Evolutionary conservation across 2,113 vertebrate species (phyloP).

Genomic region (Saccopteryx leptura): DNA sequence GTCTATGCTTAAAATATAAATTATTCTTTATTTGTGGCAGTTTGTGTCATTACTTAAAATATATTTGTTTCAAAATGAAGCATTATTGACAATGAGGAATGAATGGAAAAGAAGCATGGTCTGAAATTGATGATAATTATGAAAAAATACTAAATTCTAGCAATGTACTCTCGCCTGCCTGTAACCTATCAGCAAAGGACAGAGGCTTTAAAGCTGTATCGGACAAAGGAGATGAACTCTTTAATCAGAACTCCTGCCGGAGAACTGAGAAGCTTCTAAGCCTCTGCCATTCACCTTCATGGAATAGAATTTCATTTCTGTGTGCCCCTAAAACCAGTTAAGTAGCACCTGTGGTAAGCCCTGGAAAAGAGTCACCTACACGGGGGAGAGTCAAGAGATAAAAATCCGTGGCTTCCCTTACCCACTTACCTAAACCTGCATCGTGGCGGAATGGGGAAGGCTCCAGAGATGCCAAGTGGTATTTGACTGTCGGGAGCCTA

Average conservation of each 20-base stretch:
- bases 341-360: not conserved
- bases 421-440: not conserved
- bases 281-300: not conserved
- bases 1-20: not conserved
- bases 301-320: not conserved
- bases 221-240: not conserved
- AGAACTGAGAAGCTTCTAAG: not conserved
- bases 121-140: not conserved
- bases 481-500: conserved; percentile 73
- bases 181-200: rapidly evolving
- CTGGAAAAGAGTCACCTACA: not conserved
- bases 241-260: not conserved
- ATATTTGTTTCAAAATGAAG: not conserved
- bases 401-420: not conserved
- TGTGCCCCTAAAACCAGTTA: not conserved
- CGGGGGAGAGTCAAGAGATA: not conserved
- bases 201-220: too few species aligned
- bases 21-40: not conserved
- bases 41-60: not conserved
- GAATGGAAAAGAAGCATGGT: not conserved
- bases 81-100: not conserved
- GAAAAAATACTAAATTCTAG: not conserved
- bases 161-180: not conserved
- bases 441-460: not conserved
- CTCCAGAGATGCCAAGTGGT: conserved; percentile 57